Percentiles rank a stretch among this genome's conserved stretches.
Conservation (phyloP, 2,888 invertebrate species). For the Iselma pallidipennis region DNA sequence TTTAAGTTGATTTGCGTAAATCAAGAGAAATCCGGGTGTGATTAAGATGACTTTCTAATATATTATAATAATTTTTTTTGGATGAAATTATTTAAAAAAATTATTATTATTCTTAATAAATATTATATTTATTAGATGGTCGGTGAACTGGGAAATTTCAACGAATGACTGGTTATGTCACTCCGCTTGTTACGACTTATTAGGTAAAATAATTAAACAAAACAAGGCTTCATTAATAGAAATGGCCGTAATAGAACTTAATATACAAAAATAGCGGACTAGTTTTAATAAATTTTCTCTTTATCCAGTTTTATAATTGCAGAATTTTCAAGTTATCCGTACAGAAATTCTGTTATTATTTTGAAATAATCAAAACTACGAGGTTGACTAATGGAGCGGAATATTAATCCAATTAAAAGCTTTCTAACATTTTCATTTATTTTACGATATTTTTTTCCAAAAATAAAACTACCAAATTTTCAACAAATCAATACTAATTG, state of each 20-base stretch:
- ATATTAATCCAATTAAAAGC: conserved; percentile 31
- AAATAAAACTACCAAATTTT: no score
- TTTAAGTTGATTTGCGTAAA: background rate
- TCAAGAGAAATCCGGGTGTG: background rate
- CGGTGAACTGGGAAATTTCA: conserved; percentile 3
- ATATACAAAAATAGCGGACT: no score
- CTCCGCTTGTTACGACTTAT: background rate
- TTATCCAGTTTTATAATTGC: background rate
- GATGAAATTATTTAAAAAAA: no score
- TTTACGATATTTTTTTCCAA: background rate
- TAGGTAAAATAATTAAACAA: background rate
- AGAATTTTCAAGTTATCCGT: background rate
- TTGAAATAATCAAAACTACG: conserved; percentile 28
- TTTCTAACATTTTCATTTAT: conserved; percentile 28
- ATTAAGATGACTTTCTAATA: background rate
- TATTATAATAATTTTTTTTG: no score
- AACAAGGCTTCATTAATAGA: background rate
- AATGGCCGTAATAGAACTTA: background rate
- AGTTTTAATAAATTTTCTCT: background rate
- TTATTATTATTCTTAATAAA: background rate
- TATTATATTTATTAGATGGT: background rate
- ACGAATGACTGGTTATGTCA: conserved; percentile 1
- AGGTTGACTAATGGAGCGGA: conserved; percentile 36
- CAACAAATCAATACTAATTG: no score
- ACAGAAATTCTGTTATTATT: conserved; percentile 15